Percentiles rank a stretch among this genome's conserved stretches.
Conservation (phyloP, 2,797 vertebrate genomes). For the Myripristis jacobus region DNA sequence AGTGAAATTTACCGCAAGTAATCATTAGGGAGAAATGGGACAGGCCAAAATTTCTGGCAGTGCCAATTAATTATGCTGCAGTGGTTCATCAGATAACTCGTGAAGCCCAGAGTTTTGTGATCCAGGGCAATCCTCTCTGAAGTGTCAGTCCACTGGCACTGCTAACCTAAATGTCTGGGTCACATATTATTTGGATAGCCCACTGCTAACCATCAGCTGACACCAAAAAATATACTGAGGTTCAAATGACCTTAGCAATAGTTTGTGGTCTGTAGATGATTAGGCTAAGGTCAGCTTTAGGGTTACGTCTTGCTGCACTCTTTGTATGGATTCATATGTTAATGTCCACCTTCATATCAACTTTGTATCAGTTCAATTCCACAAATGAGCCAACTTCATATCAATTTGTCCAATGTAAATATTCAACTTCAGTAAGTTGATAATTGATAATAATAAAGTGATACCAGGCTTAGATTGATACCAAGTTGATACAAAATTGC, state of each 20-base stretch:
- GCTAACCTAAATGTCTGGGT: background rate
- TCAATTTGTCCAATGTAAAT: too few species aligned
- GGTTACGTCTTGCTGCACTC: too few species aligned
- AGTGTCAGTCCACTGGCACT: constrained; percentile 13
- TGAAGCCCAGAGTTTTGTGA: constrained; percentile 19
- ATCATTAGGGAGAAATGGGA: constrained; percentile 27
- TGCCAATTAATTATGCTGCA: constrained; percentile 38
- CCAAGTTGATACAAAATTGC: too few species aligned
- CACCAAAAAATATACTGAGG: background rate
- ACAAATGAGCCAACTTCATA: too few species aligned
- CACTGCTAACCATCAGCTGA: too few species aligned
- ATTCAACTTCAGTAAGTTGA: too few species aligned
- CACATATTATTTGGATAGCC: background rate
- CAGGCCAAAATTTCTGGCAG: constrained; percentile 11
- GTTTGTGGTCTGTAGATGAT: background rate
- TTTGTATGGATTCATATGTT: too few species aligned
- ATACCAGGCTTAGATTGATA: too few species aligned
- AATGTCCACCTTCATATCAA: too few species aligned
- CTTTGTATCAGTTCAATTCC: too few species aligned
- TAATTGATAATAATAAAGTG: too few species aligned
- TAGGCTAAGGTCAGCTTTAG: background rate
- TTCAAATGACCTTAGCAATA: background rate
- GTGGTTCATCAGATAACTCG: constrained; percentile 32
- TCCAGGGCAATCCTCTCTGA: constrained; percentile 1
- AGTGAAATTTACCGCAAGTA: constrained; percentile 15